Evolutionary conservation across 1,140 invertebrate genomes (phyloP).

Genomic region (Phocides pigmalion): DNA sequence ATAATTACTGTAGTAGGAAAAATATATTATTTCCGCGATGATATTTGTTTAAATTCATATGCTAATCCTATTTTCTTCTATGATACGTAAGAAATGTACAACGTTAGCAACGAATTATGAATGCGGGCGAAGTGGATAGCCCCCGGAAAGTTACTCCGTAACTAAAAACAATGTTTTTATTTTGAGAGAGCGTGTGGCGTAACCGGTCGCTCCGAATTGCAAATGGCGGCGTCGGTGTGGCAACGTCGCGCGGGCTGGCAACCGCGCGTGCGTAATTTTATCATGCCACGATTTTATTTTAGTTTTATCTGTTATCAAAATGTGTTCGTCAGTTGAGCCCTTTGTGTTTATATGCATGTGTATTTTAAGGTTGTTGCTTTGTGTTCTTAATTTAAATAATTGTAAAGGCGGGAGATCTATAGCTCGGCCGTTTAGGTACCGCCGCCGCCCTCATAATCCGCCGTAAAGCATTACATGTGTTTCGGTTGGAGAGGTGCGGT

Average conservation of each 20-base stretch:
- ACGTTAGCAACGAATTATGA: not conserved
- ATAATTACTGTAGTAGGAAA: too few species aligned
- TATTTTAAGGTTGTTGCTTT: too few species aligned
- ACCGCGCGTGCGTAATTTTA: constrained; percentile 68
- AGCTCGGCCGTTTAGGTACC: too few species aligned
- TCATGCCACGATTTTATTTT: constrained; percentile 54
- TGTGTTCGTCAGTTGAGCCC: constrained; percentile 34
- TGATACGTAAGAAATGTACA: not conserved
- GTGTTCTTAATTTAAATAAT: too few species aligned
- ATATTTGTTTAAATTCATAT: too few species aligned
- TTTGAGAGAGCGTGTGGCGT: constrained; percentile 71
- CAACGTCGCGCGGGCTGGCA: constrained; percentile 63
- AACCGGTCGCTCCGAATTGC: constrained; percentile 66
- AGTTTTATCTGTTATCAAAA: constrained; percentile 56
- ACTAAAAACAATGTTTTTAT: constrained; percentile 73
- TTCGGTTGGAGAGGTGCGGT: too few species aligned
- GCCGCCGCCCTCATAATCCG: too few species aligned
- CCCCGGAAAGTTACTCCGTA: constrained; percentile 42
- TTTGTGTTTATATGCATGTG: not conserved
- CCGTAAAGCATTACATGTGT: too few species aligned
- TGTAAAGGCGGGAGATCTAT: too few species aligned
- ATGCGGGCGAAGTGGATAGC: not conserved
- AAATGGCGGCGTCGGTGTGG: constrained; percentile 61
- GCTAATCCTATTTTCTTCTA: not conserved
- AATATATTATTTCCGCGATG: too few species aligned